A percentile compares a stretch with the other conserved stretches of the same genome.
Conservation (phyloP, 2,113 vertebrate species). For the cattle (Bos taurus) region ARS-UCD2.0 NC_037355.1:26493501-26494000, state of each 20-base stretch:
- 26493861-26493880: not conserved
- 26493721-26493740: not conserved
- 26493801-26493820: not conserved
- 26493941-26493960: too few relatives aligned
- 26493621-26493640: not conserved
- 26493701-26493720: not conserved
- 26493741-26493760: not conserved
- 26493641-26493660: not conserved
- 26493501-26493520: not conserved
- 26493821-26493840: not conserved
- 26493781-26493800: not conserved
- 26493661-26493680: not conserved
- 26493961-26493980: too few relatives aligned
- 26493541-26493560: not conserved
- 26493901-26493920: too few relatives aligned
- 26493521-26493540: not conserved
- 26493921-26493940: too few relatives aligned
- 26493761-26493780: not conserved
- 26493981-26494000: too few relatives aligned
- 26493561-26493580: not conserved
- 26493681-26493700: not conserved
- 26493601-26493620: not conserved
- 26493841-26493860: not conserved
- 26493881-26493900: too few relatives aligned
- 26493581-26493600: not conserved